Base-by-base conservation (phyloP, 2,888 invertebrate species). In the Lithosia quadra region DNA sequence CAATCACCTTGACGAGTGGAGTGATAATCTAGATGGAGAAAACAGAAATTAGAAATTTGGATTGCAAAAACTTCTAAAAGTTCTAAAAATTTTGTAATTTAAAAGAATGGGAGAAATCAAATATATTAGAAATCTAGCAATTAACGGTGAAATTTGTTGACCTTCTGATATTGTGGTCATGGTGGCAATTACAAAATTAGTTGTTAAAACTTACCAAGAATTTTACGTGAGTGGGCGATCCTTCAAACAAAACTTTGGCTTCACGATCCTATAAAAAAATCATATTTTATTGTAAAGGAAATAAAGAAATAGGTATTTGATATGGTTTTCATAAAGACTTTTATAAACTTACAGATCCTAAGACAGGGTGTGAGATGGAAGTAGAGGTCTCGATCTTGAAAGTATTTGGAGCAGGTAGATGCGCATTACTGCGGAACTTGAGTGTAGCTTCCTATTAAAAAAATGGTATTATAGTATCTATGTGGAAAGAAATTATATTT, bases 1-100 rank as follows among this genome's bases (percentile, higher is more conserved):
- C 95, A 28, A 96, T 79, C 0, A 97, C 83, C 53, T 96, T 95
- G 33, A 95, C 95, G 60, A 96, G 88, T 0, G 96, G 95, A 1
- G 92, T 92, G 76, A 90, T 87, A 33, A 92, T 69, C 94, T 94
- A 72, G 0, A 75, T 62, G 9, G 18, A 53, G 13, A 24, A 58
- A 53, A 49, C 4, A 28, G 36, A 39, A 18, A 64, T 34, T n/a
- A 33, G 11, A 13, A 60, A 13, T 60, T 39, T 2, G 21, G n/a
- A 7, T 1, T 13, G 36, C 21, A 43, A 56, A 24, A 15, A 22
- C 15, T 43, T 4, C 9, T 15, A 24, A 57, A 24, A n/a, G n/a
- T n/a, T n/a, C n/a, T n/a, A n/a, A n/a, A n/a, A n/a, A n/a, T n/a
- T n/a, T n/a, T n/a, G n/a, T n/a, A n/a, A n/a, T n/a, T 11, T 3